phyloP scores from a whole-genome alignment of 2,888 invertebrate genomes.

The Zootermopsis nevadensis region DNA sequence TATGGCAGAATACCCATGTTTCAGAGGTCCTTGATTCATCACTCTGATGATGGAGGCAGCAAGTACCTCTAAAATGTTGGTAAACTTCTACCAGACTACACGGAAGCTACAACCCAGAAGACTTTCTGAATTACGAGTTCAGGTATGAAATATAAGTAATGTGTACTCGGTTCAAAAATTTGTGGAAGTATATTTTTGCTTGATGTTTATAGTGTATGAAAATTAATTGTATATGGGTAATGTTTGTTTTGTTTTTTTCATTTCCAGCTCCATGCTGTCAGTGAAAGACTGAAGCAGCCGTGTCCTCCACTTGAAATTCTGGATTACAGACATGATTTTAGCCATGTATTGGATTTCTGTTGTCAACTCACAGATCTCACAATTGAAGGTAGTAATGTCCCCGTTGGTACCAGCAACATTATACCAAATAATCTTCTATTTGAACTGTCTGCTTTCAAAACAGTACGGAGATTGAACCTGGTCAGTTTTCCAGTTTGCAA shows the following conservation, averaged over 20 bases:
- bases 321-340: slow-evolving; percentile 87
- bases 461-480: slow-evolving; percentile 76
- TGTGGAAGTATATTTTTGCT: too few species aligned
- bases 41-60: too few species aligned
- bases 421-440: slow-evolving; percentile 82
- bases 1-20: too few species aligned
- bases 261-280: slow-evolving; percentile 88
- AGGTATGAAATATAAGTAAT: too few species aligned
- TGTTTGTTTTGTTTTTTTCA: slow-evolving; percentile 17
- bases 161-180: too few species aligned
- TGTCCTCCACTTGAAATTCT: slow-evolving; percentile 83
- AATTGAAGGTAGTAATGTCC: slow-evolving; percentile 74
- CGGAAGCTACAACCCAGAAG: too few species aligned
- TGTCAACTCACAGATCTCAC: slow-evolving; percentile 77
- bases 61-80: too few species aligned
- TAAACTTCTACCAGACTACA: too few species aligned
- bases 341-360: slow-evolving; percentile 90
- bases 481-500: slow-evolving; percentile 76
- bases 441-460: slow-evolving; percentile 87
- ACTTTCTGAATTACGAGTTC: too few species aligned
- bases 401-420: slow-evolving; percentile 86
- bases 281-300: slow-evolving; percentile 86
- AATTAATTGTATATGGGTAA: background rate
- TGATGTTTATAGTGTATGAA: background rate
- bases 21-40: too few species aligned